These are phyloP conservation scores for Bombus pascuorum DNA, from an alignment of 1,140 invertebrate genomes.

Conservation along the genomic window DNA sequence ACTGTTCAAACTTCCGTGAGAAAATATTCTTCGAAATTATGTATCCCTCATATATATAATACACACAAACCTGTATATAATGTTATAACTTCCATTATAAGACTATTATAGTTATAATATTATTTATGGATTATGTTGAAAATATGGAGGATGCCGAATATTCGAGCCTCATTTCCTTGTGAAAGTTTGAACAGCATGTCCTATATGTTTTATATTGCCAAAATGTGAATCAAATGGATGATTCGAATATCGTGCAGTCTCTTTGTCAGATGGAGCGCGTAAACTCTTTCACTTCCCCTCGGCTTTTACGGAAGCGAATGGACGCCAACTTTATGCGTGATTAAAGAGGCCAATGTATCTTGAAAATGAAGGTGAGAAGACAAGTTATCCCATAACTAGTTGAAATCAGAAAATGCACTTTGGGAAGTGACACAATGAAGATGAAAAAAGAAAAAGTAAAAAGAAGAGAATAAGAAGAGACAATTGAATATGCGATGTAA, in stretches of 20 bases:
- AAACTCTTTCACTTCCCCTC: background rate
- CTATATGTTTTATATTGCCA: background rate
- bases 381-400: background rate
- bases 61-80: background rate
- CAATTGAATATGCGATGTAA: conserved; percentile 25
- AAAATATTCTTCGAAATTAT: background rate
- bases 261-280: conserved; percentile 13
- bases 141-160: background rate
- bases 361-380: background rate
- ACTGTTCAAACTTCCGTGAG: background rate
- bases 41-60: background rate
- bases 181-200: background rate
- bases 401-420: background rate
- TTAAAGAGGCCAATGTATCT: background rate
- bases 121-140: background rate
- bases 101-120: background rate
- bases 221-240: conserved; percentile 9
- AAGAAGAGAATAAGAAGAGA: conserved; percentile 24
- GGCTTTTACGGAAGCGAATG: background rate
- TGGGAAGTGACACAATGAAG: conserved; percentile 9
- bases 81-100: background rate
- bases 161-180: background rate
- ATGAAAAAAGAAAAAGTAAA: conserved; percentile 4
- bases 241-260: conserved; percentile 24
- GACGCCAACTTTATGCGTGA: background rate